Evolutionary conservation across 2,888 invertebrate genomes (phyloP).

Genomic region (Hoplodrina ambigua): DNA sequence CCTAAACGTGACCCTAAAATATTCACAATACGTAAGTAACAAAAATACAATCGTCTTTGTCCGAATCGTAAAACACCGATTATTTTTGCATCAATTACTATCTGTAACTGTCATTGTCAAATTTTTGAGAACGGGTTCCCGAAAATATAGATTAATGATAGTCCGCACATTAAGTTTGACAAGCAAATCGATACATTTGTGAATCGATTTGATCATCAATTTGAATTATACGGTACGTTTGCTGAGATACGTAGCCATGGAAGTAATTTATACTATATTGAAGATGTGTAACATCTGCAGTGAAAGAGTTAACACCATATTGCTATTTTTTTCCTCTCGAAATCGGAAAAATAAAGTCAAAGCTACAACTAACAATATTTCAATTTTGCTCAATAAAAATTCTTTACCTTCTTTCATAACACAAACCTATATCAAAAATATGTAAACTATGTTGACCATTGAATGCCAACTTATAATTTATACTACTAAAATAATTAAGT

Average conservation of each 20-base stretch:
- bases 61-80: slow-evolving; percentile 58
- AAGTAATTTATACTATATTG: slow-evolving; percentile 30
- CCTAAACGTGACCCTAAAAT: slow-evolving; percentile 35
- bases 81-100: slow-evolving; percentile 68
- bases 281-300: slow-evolving; percentile 42
- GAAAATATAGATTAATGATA: slow-evolving; percentile 74
- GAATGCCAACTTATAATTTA: slow-evolving; percentile 17
- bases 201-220: slow-evolving; percentile 83
- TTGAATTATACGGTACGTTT: slow-evolving; percentile 83
- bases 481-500: slow-evolving; percentile 40
- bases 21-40: slow-evolving; percentile 33
- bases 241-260: slow-evolving; percentile 62
- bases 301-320: not conserved
- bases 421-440: slow-evolving; percentile 4
- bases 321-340: not conserved
- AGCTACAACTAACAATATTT: not conserved
- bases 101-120: slow-evolving; percentile 57
- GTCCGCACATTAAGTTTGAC: slow-evolving; percentile 61
- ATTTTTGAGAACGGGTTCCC: slow-evolving; percentile 66
- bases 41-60: slow-evolving; percentile 37
- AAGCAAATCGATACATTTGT: slow-evolving; percentile 73
- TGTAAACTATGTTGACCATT: slow-evolving; percentile 17
- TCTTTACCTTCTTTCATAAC: not conserved
- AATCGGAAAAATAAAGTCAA: not conserved
- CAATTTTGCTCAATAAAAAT: not conserved